These are phyloP conservation scores for Pseudomyrmex flavicornis DNA, from an alignment of 1,140 invertebrate genomes.

Conservation along the genomic window DNA sequence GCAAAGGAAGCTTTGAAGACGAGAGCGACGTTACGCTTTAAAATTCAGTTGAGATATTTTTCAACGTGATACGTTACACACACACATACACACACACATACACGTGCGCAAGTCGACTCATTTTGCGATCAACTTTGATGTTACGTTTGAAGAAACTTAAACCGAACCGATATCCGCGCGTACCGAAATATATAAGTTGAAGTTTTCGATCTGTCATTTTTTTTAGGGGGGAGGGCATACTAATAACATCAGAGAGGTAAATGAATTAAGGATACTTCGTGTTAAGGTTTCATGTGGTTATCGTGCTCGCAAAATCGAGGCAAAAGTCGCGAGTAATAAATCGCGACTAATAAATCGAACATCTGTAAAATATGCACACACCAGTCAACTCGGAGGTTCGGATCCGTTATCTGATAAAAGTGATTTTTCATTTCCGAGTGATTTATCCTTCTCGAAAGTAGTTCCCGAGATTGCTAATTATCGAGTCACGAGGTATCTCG, in stretches of 20 bases:
- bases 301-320: too few relatives aligned
- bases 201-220: not conserved
- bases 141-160: slow-evolving; percentile 52
- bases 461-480: not conserved
- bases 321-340: too few relatives aligned
- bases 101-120: slow-evolving; percentile 34
- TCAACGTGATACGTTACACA: slow-evolving; percentile 11
- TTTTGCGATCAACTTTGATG: slow-evolving; percentile 44
- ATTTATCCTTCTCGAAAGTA: not conserved
- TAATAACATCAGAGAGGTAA: not conserved
- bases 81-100: too few relatives aligned
- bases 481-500: slow-evolving; percentile 29
- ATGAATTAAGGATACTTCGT: not conserved
- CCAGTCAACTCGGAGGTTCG: not conserved
- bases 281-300: too few relatives aligned
- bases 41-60: slow-evolving; percentile 54
- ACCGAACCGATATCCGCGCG: slow-evolving; percentile 10
- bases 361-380: not conserved
- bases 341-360: not conserved
- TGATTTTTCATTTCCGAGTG: not conserved
- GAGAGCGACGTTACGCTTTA: slow-evolving; percentile 38
- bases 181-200: not conserved
- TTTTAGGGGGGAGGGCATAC: not conserved
- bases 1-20: slow-evolving; percentile 20
- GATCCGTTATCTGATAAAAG: slow-evolving; percentile 24